Evolutionary conservation across 2,797 vertebrate species (phyloP), one percentile per base, ranked within the genome.

Genomic region (Sphaeramia orbicularis): DNA sequence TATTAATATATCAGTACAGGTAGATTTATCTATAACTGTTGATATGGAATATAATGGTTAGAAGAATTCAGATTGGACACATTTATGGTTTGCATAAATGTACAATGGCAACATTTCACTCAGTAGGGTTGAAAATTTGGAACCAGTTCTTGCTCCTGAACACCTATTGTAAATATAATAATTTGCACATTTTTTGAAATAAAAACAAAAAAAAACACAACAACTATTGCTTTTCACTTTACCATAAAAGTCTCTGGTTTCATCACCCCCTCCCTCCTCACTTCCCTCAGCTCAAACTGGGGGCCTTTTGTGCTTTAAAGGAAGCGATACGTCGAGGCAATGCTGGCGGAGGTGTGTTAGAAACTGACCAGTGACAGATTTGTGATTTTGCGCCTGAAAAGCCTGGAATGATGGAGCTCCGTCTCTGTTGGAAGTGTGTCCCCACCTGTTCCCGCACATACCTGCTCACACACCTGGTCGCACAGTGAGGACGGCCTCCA

Each of bases 351-450:
- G 78, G 57, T 65, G 69, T 8, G 13, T 63, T 79, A 40, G 74
- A 84, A 82, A 80, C 47, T 76, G 68, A 74, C 75, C 86, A 85
- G 81, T 90, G 90, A 91, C 86, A 90, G 74, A 90, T 90, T 82
- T 88, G 86, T 82, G 72, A 63, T 61, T 85, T 52, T 24, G 43
- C 24, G n/a, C 51, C 60, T 68, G 19, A 65, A 49, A 56, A 49
- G 18, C 50, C 15, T 12, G 9, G 27, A 75, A 30, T 13, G 37
- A 61, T 45, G 59, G 64, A 60, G 59, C 36, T 52, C 51, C 38
- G 4, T 52, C 10, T 18, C 27, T 38, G 11, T 35, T 32, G 18
- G 1, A 7, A 42, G 19, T 55, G 50, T 54, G 18, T 65, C 43
- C 30, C 18, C 67, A 86, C 75, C 65, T 84, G 71, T 74, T 30